A percentile compares a stretch with the other conserved stretches of the same genome.
These are phyloP conservation scores for Propithecus perrieri DNA, from an alignment of 2,797 vertebrate species.

Conservation along the genomic window DNA sequence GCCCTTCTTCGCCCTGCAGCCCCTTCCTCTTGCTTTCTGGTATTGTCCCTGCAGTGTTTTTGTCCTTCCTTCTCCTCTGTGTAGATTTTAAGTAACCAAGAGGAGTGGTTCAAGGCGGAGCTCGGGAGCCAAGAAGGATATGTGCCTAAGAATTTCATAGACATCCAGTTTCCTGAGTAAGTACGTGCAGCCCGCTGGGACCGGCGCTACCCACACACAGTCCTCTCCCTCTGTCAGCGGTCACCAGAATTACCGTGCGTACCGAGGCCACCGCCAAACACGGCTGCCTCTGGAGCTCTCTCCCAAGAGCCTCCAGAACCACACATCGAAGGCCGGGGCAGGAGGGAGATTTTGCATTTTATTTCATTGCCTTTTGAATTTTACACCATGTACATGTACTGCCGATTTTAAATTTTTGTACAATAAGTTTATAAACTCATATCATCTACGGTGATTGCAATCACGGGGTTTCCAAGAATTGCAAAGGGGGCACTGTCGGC, in stretches of 20 bases:
- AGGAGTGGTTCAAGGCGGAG: constrained; percentile 96
- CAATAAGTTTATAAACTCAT: constrained; percentile 19
- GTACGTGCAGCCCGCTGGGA: constrained; percentile 73
- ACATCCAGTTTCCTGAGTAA: constrained; percentile 89
- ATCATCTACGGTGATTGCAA: background rate
- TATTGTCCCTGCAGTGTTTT: background rate
- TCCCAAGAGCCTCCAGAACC: background rate
- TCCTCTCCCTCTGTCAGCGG: constrained; percentile 24
- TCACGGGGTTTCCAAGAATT: background rate
- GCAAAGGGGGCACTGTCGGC: background rate
- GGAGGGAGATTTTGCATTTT: constrained; percentile 52
- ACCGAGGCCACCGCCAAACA: constrained; percentile 42
- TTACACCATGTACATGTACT: background rate
- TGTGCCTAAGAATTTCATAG: constrained; percentile 95
- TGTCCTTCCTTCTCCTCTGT: constrained; percentile 25
- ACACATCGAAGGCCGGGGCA: constrained; percentile 28
- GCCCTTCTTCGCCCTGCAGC: background rate
- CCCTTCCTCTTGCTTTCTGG: background rate
- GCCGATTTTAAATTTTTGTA: constrained; percentile 23
- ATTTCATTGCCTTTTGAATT: constrained; percentile 38
- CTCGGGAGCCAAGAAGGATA: constrained; percentile 92
- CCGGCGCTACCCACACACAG: background rate
- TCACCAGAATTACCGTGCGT: constrained; percentile 53
- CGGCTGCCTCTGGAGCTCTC: constrained; percentile 42
- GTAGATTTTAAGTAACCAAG: constrained; percentile 91